These are phyloP conservation scores for Benthosema pterotum DNA, from an alignment of 2,797 vertebrate genomes.

Conservation along the genomic window DNA sequence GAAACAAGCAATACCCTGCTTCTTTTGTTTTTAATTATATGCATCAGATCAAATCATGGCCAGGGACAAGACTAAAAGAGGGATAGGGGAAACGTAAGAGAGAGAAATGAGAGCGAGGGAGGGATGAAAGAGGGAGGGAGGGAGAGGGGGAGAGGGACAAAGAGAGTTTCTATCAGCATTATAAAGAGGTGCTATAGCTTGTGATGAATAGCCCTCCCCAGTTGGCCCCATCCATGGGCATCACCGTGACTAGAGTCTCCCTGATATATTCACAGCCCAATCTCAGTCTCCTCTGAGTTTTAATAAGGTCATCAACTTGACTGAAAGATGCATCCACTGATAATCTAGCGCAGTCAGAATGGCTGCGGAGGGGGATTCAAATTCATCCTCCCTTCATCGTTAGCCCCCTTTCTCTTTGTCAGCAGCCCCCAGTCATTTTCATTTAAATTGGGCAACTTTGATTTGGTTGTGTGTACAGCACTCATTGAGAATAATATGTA, in stretches of 20 bases:
- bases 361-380: conserved; percentile 52
- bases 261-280: conserved; percentile 77
- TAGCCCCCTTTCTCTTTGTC: conserved; percentile 50
- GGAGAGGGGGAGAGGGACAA: conserved; percentile 16
- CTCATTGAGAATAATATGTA: conserved; percentile 23
- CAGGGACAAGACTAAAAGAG: conserved; percentile 54
- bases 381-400: conserved; percentile 50
- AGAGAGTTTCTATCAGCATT: conserved; percentile 61
- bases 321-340: conserved; percentile 74
- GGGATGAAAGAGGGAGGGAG: conserved; percentile 38
- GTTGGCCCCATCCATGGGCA: conserved; percentile 64
- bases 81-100: conserved; percentile 37
- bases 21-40: conserved; percentile 72
- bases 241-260: conserved; percentile 61
- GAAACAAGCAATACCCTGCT: conserved; percentile 59
- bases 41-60: conserved; percentile 71
- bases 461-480: conserved; percentile 42
- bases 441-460: conserved; percentile 55
- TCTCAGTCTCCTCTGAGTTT: conserved; percentile 75
- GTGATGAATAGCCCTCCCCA: conserved; percentile 66
- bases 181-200: conserved; percentile 68
- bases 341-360: conserved; percentile 59
- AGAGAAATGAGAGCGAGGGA: conserved; percentile 36
- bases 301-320: conserved; percentile 82
- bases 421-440: conserved; percentile 61